phyloP scores from a whole-genome alignment of 2,888 invertebrate species.

The Lordiphosa andalusiaca region DNA sequence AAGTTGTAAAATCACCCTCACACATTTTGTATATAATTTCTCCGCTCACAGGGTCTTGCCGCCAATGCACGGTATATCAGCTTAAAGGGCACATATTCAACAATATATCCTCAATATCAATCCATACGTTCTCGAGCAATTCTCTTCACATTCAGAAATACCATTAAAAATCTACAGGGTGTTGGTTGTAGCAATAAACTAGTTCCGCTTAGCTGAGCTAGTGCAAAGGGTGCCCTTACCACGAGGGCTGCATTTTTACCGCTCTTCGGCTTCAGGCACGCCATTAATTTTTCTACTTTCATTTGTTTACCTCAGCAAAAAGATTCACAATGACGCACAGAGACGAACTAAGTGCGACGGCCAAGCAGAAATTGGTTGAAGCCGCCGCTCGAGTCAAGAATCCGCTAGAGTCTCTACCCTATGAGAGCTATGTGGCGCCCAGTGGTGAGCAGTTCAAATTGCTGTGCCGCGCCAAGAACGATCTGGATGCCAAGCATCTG shows the following conservation, averaged over 20 bases:
- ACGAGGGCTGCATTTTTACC: conserved; percentile 1
- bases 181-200: too few relatives aligned
- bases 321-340: conserved; percentile 59
- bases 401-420: conserved; percentile 71
- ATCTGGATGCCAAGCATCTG: conserved; percentile 74
- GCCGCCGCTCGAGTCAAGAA: conserved; percentile 75
- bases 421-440: conserved; percentile 57
- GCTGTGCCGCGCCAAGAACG: conserved; percentile 73
- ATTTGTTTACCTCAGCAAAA: background rate
- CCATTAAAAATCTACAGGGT: too few relatives aligned
- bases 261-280: conserved; percentile 2
- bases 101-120: too few relatives aligned
- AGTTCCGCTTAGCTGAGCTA: too few relatives aligned
- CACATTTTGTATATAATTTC: too few relatives aligned
- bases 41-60: too few relatives aligned
- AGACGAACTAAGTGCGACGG: conserved; percentile 59
- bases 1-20: too few relatives aligned
- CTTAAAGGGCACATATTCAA: too few relatives aligned
- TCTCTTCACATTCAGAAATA: too few relatives aligned
- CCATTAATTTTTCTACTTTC: background rate
- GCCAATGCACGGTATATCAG: too few relatives aligned
- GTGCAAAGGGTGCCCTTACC: too few relatives aligned
- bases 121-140: too few relatives aligned
- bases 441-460: conserved; percentile 63
- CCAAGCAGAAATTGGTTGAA: conserved; percentile 78